Base-by-base conservation (phyloP, 2,113 vertebrate species). In the Pteruthius melanotis region DNA sequence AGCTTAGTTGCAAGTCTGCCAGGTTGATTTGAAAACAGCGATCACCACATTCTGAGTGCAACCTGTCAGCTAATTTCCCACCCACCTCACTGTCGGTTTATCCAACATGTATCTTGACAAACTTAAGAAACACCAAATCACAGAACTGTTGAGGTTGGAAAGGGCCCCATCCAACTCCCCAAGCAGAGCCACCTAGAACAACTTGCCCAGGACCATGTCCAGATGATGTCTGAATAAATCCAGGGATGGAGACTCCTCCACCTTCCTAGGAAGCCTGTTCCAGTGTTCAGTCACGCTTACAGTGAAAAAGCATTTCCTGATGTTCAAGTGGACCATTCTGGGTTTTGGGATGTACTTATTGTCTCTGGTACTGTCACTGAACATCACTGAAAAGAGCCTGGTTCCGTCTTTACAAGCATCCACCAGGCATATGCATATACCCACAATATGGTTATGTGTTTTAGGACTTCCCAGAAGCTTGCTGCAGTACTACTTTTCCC, bases 371-470 rank as follows among this genome's bases (percentile, higher is more conserved):
- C 31, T 44, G 27, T 37, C 5, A 6, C 33, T 54, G 33, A 7
- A 37, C 3, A 27, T 33, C 30, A 22, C 11, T 9, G 33, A 30
- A 45, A 45, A 63, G 22, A 54, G 7, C 9, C 19, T 44, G 18
- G 2, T 40, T 69, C n/a, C 2, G 5, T 52, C 44, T 45, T 63
- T 37, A 42, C 8, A 28, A 18, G 13, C 17, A 39, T 23, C 28
- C 20, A 53, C 53, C 17, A 65, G 11, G 27, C 3, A 14, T 13
- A 45, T 8, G 1, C 39, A 40, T 40, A 16, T 16, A 40, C 5
- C 3, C n/a, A 53, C 12, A 74, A 35, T 16, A 53, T 1, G 0
- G 3, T 16, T 64, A 17, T 57, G 6, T n/a, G 23, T 4, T 50
- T 64, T 52, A 40, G 56, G 13, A 37, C 5, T 40, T 54, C 11